These are phyloP conservation scores for Parotocinclus haroldoi DNA, from an alignment of 2,797 vertebrate genomes.

Conservation along the genomic window DNA sequence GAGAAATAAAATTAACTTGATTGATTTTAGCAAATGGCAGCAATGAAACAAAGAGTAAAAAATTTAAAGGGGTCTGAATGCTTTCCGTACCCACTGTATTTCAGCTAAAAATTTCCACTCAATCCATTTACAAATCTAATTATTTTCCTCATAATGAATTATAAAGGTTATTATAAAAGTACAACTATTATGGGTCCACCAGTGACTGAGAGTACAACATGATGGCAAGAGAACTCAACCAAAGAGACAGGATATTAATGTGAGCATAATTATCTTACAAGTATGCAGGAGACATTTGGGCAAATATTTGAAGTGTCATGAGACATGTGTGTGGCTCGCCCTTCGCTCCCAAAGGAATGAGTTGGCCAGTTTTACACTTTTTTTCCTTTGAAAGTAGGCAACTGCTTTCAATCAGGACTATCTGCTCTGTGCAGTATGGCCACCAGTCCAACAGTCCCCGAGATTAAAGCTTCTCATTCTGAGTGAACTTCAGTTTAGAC, in stretches of 20 bases:
- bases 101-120: no score
- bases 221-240: slow-evolving; percentile 9
- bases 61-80: no score
- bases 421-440: not conserved
- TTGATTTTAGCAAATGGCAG: no score
- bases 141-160: not conserved
- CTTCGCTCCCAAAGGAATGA: not conserved
- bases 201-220: not conserved
- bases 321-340: slow-evolving; percentile 10
- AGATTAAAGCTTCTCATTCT: slow-evolving; percentile 27
- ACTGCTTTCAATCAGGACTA: slow-evolving; percentile 11
- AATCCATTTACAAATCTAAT: no score
- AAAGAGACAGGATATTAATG: slow-evolving; percentile 34
- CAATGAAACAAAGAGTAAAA: no score
- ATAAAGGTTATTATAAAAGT: slow-evolving; percentile 8
- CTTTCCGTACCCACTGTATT: no score
- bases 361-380: not conserved
- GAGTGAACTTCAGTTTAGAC: slow-evolving; percentile 23
- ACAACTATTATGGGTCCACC: no score
- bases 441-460: slow-evolving; percentile 10
- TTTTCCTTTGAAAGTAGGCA: slow-evolving; percentile 11
- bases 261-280: slow-evolving; percentile 35
- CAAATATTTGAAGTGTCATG: slow-evolving; percentile 36
- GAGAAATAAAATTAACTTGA: no score
- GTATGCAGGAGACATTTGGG: slow-evolving; percentile 33